Conservation (phyloP, 1,140 invertebrate genomes). For the Papilio polyxenes region DNA sequence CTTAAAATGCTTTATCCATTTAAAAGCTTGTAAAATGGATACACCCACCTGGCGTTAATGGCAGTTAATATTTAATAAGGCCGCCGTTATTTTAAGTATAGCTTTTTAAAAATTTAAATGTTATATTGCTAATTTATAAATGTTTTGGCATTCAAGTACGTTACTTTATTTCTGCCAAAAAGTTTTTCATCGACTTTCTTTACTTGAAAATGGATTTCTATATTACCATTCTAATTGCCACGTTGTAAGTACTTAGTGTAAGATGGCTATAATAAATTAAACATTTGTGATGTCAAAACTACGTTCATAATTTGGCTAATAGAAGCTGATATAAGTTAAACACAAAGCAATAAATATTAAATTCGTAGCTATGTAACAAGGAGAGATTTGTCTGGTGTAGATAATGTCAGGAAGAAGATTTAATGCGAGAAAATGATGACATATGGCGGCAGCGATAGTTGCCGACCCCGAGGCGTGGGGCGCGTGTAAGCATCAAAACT, state of each 20-base stretch:
- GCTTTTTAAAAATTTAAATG: conserved; percentile 11
- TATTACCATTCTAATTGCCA: background rate
- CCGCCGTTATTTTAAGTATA: background rate
- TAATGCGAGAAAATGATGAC: conserved; percentile 34
- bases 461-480: conserved; percentile 21
- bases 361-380: conserved; percentile 34
- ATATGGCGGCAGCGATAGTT: conserved; percentile 36
- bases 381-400: conserved; percentile 34
- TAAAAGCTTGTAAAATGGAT: background rate
- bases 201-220: background rate
- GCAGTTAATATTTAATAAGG: conserved; percentile 31
- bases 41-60: conserved; percentile 15
- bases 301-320: conserved; percentile 6
- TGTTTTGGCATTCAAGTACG: background rate
- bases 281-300: background rate
- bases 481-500: conserved; percentile 50
- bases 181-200: background rate
- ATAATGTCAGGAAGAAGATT: conserved; percentile 35
- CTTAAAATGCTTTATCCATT: background rate
- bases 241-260: background rate
- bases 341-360: conserved; percentile 34
- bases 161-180: background rate
- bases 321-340: conserved; percentile 17
- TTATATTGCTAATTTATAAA: background rate
- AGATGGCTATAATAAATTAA: background rate